Percentiles rank a stretch among this genome's conserved stretches.
Evolutionary conservation across 2,113 vertebrate genomes (phyloP).

Genomic region (Glaucidium brasilianum): DNA sequence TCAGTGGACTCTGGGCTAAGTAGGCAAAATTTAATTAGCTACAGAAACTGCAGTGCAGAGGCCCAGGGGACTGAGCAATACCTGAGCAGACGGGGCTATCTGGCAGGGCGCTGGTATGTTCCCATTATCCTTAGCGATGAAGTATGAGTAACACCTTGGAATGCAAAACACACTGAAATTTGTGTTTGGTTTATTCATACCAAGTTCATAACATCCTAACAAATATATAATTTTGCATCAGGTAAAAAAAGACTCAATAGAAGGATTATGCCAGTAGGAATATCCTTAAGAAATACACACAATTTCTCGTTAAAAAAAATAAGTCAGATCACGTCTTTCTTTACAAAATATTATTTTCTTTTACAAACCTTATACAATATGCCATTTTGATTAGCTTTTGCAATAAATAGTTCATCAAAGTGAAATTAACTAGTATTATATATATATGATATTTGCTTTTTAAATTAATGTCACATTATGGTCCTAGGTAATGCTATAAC

Average conservation of each 20-base stretch:
- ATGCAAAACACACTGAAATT: not conserved
- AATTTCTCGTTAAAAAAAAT: not conserved
- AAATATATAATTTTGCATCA: not conserved
- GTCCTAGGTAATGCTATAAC: not conserved
- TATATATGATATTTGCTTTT: not conserved
- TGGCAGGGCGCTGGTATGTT: not conserved
- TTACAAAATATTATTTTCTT: not conserved
- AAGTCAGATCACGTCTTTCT: not conserved
- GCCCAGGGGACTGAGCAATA: not conserved
- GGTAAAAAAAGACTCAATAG: not conserved
- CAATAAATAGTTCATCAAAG: constrained; percentile 34
- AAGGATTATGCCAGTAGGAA: not conserved
- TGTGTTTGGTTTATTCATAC: not conserved
- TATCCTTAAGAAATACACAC: not conserved
- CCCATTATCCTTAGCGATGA: not conserved
- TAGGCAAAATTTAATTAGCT: not conserved
- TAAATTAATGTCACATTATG: not conserved
- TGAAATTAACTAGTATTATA: not conserved
- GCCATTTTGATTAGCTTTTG: not conserved
- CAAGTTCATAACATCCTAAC: not conserved
- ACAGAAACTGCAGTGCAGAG: not conserved
- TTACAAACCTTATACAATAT: not conserved
- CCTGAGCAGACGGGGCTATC: not conserved
- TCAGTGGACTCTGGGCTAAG: not conserved
- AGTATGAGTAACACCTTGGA: not conserved